A percentile compares a stretch with the other conserved stretches of the same genome.
phyloP scores from a whole-genome alignment of 2,113 vertebrate genomes.

The Megaceryle torquata region DNA sequence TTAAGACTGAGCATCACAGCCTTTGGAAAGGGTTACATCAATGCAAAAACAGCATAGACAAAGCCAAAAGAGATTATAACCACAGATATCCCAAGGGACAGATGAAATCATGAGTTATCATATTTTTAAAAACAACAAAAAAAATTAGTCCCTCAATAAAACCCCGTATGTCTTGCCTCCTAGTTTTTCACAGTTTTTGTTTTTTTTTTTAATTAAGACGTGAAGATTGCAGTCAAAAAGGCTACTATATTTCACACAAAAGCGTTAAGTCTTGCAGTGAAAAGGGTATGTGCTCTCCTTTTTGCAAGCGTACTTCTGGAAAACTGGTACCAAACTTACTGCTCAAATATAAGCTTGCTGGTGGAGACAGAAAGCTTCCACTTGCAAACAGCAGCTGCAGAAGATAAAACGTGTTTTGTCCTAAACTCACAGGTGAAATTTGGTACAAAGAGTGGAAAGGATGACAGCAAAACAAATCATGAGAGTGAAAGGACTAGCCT shows the following conservation, averaged over 20 bases:
- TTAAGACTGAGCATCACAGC: not conserved
- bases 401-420: not conserved
- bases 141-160: not conserved
- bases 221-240: not conserved
- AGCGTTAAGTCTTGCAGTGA: not conserved
- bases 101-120: slow-evolving; percentile 17
- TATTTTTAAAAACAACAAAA: not conserved
- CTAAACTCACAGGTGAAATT: not conserved
- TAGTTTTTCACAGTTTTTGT: not conserved
- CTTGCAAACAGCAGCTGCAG: not conserved
- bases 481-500: not conserved
- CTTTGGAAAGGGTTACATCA: slow-evolving; percentile 34
- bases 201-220: not conserved
- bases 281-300: not conserved
- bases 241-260: not conserved
- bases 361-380: not conserved
- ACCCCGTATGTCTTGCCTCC: not conserved
- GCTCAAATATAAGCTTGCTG: not conserved
- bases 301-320: not conserved
- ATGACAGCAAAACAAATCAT: not conserved
- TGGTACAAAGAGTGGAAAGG: not conserved
- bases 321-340: not conserved
- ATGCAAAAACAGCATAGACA: not conserved
- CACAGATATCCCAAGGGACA: not conserved
- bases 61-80: slow-evolving; percentile 16